phyloP scores from a whole-genome alignment of 2,888 invertebrate species.

The Drosophila mulleri region DNA sequence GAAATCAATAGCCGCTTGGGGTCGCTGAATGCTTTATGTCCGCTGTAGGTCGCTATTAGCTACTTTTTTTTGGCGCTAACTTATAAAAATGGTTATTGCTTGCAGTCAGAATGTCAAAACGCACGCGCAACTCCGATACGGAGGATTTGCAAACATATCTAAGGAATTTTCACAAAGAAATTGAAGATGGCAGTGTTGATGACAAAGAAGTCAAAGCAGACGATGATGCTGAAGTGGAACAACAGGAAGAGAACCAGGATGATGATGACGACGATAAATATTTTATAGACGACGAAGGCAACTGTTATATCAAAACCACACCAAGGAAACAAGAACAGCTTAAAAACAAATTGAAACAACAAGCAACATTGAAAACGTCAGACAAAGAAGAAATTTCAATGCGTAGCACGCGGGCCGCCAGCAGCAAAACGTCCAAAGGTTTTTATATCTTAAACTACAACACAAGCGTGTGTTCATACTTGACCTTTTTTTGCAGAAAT shows the following conservation, averaged over 20 bases:
- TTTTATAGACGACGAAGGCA: conserved; percentile 91
- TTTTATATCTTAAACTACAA: background rate
- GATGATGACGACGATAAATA: conserved; percentile 88
- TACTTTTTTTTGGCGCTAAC: conserved; percentile 46
- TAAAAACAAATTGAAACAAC: conserved; percentile 47
- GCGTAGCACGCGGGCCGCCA: conserved; percentile 29
- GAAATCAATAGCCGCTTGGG: conserved; percentile 66
- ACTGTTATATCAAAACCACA: conserved; percentile 92
- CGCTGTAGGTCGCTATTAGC: conserved; percentile 71
- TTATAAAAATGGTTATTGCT: conserved; percentile 25
- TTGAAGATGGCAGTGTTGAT: conserved; percentile 86
- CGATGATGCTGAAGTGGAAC: conserved; percentile 51
- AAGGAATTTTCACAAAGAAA: conserved; percentile 93
- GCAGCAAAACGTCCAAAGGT: conserved; percentile 45
- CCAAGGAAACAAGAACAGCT: conserved; percentile 84
- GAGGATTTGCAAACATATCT: conserved; percentile 91
- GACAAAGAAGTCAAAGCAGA: conserved; percentile 41
- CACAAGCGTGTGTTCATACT: background rate
- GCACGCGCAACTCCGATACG: conserved; percentile 44
- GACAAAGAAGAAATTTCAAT: conserved; percentile 15
- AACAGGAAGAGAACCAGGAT: conserved; percentile 70
- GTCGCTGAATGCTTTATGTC: conserved; percentile 50
- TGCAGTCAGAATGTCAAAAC: conserved; percentile 52
- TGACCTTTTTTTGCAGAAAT: conserved; percentile 42
- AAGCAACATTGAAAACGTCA: conserved; percentile 1